phyloP scores from a whole-genome alignment of 2,797 vertebrate species.

The Danionella dracula region DNA sequence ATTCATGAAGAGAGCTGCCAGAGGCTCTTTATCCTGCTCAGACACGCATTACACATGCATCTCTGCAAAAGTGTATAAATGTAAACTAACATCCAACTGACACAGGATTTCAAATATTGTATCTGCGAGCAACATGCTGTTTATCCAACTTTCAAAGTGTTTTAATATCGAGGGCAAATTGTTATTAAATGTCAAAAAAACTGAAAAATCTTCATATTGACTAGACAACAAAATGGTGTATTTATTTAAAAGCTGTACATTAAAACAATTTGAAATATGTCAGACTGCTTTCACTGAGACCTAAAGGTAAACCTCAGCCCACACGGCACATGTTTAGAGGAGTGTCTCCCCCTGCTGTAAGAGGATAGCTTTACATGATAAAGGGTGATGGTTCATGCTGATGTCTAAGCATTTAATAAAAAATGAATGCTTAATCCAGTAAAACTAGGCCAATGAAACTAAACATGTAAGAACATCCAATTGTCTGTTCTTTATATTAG shows the following conservation, averaged over 20 bases:
- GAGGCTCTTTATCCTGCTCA: conserved; percentile 59
- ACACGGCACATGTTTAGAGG: background rate
- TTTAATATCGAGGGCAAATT: conserved; percentile 1
- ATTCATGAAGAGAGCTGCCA: conserved; percentile 38
- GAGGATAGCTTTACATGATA: background rate
- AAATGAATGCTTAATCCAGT: no score
- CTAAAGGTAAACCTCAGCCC: background rate
- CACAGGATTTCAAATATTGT: no score
- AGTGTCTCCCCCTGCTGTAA: conserved; percentile 38
- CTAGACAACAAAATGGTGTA: conserved; percentile 7
- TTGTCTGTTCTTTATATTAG: no score
- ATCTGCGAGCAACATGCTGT: no score
- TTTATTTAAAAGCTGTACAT: background rate
- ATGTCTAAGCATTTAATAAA: background rate
- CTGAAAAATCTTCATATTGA: background rate
- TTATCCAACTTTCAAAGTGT: background rate
- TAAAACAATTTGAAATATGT: background rate
- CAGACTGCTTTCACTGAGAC: conserved; percentile 9
- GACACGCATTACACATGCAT: conserved; percentile 54
- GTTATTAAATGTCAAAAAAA: conserved; percentile 6
- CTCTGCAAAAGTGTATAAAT: background rate
- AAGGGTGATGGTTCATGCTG: background rate
- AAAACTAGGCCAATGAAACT: no score
- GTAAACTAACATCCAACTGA: no score
- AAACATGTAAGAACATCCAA: no score